These are phyloP conservation scores for Thelaira solivaga DNA, from an alignment of 2,888 invertebrate genomes.

Conservation along the genomic window DNA sequence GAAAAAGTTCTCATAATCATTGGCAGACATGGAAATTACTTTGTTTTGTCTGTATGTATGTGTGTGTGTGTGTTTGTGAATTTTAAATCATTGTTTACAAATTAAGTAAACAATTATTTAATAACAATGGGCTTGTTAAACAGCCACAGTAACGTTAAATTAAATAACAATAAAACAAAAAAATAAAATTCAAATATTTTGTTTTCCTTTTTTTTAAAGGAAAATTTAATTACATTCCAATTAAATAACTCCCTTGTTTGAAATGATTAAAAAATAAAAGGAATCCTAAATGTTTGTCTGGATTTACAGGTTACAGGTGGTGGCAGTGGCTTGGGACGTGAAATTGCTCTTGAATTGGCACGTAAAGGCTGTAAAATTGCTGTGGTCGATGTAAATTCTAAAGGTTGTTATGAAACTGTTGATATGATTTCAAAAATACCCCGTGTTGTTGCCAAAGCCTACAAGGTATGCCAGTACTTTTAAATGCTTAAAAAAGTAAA, in stretches of 20 bases:
- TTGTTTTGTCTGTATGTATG: no score
- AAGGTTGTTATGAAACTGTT: slow-evolving; percentile 74
- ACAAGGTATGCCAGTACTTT: slow-evolving; percentile 68
- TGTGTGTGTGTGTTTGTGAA: no score
- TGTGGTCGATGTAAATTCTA: slow-evolving; percentile 76
- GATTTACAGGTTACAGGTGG: slow-evolving; percentile 78
- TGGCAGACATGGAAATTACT: no score
- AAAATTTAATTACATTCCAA: background rate
- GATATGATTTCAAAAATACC: slow-evolving; percentile 73
- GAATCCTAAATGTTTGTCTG: background rate
- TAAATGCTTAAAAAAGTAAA: slow-evolving; percentile 3
- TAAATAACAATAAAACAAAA: slow-evolving; percentile 14
- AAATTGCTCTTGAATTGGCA: slow-evolving; percentile 76
- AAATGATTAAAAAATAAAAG: background rate
- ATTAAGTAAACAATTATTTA: slow-evolving; percentile 50
- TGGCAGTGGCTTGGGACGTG: slow-evolving; percentile 78
- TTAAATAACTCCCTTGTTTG: background rate
- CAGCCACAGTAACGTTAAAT: background rate
- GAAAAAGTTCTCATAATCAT: no score
- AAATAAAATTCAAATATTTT: no score
- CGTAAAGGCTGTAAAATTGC: slow-evolving; percentile 76
- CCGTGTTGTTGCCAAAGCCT: slow-evolving; percentile 73
- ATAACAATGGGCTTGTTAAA: slow-evolving; percentile 48
- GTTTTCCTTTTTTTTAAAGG: background rate
- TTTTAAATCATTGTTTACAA: slow-evolving; percentile 47